These are phyloP conservation scores for Pseudachorutes palmiensis DNA, from an alignment of 1,140 invertebrate genomes.

Conservation along the genomic window DNA sequence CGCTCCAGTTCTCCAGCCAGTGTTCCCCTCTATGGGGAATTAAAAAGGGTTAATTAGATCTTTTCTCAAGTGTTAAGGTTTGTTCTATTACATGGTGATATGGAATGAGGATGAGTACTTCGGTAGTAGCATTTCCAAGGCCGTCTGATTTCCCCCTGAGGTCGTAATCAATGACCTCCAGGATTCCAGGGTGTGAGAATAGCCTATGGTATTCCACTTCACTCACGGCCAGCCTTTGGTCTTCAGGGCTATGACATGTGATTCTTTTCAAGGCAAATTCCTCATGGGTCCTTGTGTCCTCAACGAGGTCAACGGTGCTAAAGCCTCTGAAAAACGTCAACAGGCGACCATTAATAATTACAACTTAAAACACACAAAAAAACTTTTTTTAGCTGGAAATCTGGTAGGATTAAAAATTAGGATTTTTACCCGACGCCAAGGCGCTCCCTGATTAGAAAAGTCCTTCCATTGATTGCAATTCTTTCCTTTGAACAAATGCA, in stretches of 20 bases:
- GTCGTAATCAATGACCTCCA: constrained; percentile 63
- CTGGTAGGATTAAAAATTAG: not conserved
- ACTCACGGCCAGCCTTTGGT: constrained; percentile 61
- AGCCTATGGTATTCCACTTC: constrained; percentile 67
- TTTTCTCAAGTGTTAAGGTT: not conserved
- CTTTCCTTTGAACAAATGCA: constrained; percentile 68
- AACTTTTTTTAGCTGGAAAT: constrained; percentile 7
- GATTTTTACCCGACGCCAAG: constrained; percentile 65
- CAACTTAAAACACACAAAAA: constrained; percentile 9
- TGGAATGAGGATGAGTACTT: constrained; percentile 67
- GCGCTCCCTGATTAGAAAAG: constrained; percentile 59
- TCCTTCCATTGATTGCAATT: constrained; percentile 59
- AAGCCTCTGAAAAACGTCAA: constrained; percentile 60
- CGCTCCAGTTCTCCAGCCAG: constrained; percentile 59
- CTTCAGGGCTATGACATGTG: constrained; percentile 48
- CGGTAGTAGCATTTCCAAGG: constrained; percentile 58
- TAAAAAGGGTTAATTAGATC: not conserved
- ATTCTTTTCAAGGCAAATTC: constrained; percentile 74
- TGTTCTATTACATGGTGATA: constrained; percentile 56
- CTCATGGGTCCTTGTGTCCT: constrained; percentile 60
- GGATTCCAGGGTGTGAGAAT: constrained; percentile 66
- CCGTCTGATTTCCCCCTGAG: constrained; percentile 57
- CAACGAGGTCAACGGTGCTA: constrained; percentile 68
- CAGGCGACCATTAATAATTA: not conserved
- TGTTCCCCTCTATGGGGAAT: constrained; percentile 62